phyloP scores from a whole-genome alignment of 37 sponge, comb jelly and placozoan species.

The Geodia barretti region DNA sequence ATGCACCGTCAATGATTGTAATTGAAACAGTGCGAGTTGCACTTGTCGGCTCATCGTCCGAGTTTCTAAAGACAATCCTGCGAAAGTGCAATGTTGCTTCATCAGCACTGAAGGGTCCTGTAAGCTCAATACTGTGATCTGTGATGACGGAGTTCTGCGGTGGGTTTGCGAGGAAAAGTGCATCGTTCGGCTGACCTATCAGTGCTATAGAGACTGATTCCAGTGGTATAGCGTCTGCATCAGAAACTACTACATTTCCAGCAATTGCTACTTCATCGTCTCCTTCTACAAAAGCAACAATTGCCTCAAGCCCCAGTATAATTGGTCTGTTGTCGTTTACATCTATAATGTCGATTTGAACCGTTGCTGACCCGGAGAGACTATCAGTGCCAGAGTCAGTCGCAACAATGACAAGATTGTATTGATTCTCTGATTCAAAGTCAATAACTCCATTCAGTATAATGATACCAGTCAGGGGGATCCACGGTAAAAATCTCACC shows the following conservation, averaged over 20 bases:
- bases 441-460: conserved; percentile 7
- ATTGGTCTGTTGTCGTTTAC: conserved; percentile 64
- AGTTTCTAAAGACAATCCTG: conserved; percentile 22
- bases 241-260: conserved; percentile 31
- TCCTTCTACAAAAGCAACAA: conserved; percentile 53
- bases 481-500: conserved; percentile 30
- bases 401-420: conserved; percentile 36
- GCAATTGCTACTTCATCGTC: conserved; percentile 9
- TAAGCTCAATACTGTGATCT: conserved; percentile 21
- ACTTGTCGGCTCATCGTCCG: conserved; percentile 38
- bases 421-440: conserved; percentile 17
- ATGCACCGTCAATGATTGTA: conserved; percentile 36
- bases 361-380: conserved; percentile 39
- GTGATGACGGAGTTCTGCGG: conserved; percentile 13
- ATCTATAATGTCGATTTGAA: conserved; percentile 37
- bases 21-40: conserved; percentile 18
- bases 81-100: conserved; percentile 11
- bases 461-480: conserved; percentile 34
- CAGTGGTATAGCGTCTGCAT: conserved; percentile 55
- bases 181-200: conserved; percentile 25
- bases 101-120: conserved; percentile 32
- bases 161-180: conserved; percentile 18
- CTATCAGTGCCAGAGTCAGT: conserved; percentile 44
- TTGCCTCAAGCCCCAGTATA: background rate
- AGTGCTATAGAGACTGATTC: conserved; percentile 15